phyloP scores from a whole-genome alignment of 1,140 invertebrate genomes.

The Nixonia krombeini region DNA sequence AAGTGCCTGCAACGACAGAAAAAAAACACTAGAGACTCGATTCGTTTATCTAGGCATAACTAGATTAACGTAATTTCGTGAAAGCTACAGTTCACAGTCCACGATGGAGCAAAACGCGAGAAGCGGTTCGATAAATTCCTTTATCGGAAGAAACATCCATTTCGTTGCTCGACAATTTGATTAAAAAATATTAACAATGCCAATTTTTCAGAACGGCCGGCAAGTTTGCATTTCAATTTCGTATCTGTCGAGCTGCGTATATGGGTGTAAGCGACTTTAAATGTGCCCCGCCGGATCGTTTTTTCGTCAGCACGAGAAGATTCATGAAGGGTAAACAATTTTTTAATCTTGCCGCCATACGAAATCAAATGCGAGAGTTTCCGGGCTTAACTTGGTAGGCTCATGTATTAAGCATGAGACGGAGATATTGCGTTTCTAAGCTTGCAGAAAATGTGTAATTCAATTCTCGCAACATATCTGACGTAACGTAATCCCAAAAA shows the following conservation, averaged over 20 bases:
- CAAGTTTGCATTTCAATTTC: not conserved
- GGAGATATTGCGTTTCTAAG: slow-evolving; percentile 2
- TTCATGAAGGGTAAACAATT: slow-evolving; percentile 1
- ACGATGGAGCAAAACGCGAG: too few relatives aligned
- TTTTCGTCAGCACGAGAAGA: not conserved
- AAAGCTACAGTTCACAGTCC: too few relatives aligned
- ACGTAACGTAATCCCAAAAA: slow-evolving; percentile 6
- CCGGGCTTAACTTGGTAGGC: slow-evolving; percentile 1
- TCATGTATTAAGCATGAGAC: slow-evolving; percentile 8
- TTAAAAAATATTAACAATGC: not conserved
- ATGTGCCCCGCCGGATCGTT: not conserved
- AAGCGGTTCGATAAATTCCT: too few relatives aligned
- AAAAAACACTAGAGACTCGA: too few relatives aligned
- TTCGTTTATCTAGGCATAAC: too few relatives aligned
- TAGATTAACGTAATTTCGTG: too few relatives aligned
- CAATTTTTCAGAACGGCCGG: not conserved
- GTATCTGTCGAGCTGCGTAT: not conserved
- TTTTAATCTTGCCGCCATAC: slow-evolving; percentile 3
- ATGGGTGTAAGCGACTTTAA: not conserved
- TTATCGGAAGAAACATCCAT: not conserved
- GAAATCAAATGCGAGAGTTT: slow-evolving; percentile 3
- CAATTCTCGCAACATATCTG: slow-evolving; percentile 10
- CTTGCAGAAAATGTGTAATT: slow-evolving; percentile 11
- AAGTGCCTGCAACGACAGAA: too few relatives aligned
- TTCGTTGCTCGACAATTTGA: not conserved